Evolutionary conservation across 2,888 invertebrate species (phyloP).

Genomic region (Hirtodrosophila confusa): DNA sequence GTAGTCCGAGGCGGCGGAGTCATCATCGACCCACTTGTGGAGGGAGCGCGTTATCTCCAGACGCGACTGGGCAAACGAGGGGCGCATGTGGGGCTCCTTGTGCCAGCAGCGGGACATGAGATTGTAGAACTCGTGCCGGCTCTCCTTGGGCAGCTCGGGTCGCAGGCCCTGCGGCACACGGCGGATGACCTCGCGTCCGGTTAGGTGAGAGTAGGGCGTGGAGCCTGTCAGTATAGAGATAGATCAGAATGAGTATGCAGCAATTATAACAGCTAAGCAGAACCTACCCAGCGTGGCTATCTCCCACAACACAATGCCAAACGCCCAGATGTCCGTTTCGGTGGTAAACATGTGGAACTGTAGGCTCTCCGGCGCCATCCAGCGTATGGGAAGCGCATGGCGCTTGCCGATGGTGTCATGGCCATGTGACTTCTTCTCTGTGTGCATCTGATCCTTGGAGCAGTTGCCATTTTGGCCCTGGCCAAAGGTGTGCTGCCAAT

Average conservation of each 20-base stretch:
- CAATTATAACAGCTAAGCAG: neutral
- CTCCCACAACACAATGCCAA: conserved; percentile 94
- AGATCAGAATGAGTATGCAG: neutral
- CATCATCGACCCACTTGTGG: conserved; percentile 84
- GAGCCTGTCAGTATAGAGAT: conserved; percentile 86
- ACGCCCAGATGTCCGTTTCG: conserved; percentile 94
- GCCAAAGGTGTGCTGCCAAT: conserved; percentile 80
- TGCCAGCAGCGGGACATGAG: conserved; percentile 88
- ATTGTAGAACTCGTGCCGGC: conserved; percentile 88
- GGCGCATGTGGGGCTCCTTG: conserved; percentile 89
- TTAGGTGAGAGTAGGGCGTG: conserved; percentile 93
- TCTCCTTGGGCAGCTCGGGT: conserved; percentile 91
- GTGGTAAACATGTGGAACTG: conserved; percentile 91
- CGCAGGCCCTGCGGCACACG: conserved; percentile 91
- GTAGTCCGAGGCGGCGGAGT: conserved; percentile 83
- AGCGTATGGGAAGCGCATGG: conserved; percentile 85
- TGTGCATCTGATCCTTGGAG: conserved; percentile 57
- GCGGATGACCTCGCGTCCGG: conserved; percentile 92
- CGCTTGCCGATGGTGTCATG: conserved; percentile 82
- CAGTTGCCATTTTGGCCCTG: conserved; percentile 57
- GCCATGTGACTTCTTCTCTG: conserved; percentile 71
- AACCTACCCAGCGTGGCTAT: conserved; percentile 91
- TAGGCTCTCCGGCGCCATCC: conserved; percentile 95
- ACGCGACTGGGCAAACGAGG: conserved; percentile 88
- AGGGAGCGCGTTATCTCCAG: conserved; percentile 83